Conservation (phyloP, 2,113 vertebrate species). For the Geothlypis trichas region DNA sequence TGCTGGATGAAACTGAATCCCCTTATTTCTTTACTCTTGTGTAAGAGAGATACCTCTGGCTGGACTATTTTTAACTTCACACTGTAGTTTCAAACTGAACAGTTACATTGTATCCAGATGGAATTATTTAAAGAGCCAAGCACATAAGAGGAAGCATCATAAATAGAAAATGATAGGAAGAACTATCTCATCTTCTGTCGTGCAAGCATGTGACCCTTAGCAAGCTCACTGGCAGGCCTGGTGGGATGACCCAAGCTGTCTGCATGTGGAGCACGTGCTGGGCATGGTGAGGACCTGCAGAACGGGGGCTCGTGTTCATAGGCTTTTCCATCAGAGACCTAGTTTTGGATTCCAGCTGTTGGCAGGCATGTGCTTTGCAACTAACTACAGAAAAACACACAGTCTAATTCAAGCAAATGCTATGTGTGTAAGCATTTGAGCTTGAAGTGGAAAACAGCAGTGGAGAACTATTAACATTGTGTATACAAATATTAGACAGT, state of each 20-base stretch:
- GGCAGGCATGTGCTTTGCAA: not conserved
- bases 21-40: not conserved
- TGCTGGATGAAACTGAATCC: not conserved
- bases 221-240: not conserved
- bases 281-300: accelerated
- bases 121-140: not conserved
- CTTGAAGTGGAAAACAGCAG: not conserved
- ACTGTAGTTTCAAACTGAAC: not conserved
- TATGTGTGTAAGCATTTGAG: not conserved
- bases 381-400: not conserved
- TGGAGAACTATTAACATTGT: not conserved
- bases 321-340: not conserved
- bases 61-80: not conserved
- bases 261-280: not conserved
- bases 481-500: not conserved
- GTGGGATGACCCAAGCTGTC: not conserved
- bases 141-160: conserved; percentile 7
- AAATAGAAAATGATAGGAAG: not conserved
- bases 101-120: not conserved
- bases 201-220: not conserved
- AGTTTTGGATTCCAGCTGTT: not conserved
- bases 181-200: not conserved
- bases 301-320: accelerated
- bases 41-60: not conserved
- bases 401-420: not conserved